Evolutionary conservation across 2,888 invertebrate species (phyloP).

Genomic region (Dorcus hopei): DNA sequence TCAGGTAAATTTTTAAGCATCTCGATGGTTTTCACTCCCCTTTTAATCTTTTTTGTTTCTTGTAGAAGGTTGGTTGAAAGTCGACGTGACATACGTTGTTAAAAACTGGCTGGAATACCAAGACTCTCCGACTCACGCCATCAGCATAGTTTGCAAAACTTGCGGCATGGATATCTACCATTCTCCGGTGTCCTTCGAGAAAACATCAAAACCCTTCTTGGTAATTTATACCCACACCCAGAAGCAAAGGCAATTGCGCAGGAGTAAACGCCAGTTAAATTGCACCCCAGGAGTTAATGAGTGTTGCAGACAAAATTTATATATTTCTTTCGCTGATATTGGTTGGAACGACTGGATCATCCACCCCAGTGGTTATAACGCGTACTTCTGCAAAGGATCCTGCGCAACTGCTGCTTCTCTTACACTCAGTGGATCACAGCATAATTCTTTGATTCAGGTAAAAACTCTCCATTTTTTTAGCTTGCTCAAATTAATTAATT

Average conservation of each 20-base stretch:
- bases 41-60: not conserved
- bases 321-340: conserved; percentile 78
- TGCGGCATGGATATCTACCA: conserved; percentile 64
- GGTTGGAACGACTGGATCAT: conserved; percentile 90
- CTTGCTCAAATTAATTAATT: not conserved
- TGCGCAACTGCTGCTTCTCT: conserved; percentile 73
- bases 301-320: conserved; percentile 79
- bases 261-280: conserved; percentile 57
- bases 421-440: conserved; percentile 61
- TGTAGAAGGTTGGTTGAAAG: conserved; percentile 77
- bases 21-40: not conserved
- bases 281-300: conserved; percentile 69
- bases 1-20: conserved; percentile 51
- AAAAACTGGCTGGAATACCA: conserved; percentile 72
- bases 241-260: conserved; percentile 49
- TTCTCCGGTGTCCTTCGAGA: conserved; percentile 67
- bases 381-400: conserved; percentile 82
- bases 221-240: conserved; percentile 75
- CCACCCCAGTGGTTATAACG: conserved; percentile 77
- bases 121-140: conserved; percentile 64
- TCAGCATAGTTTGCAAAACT: conserved; percentile 75
- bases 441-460: conserved; percentile 74
- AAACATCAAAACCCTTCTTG: conserved; percentile 71
- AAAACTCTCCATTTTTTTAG: conserved; percentile 38
- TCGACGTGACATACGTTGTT: conserved; percentile 73